Base-by-base conservation (phyloP, 2,888 invertebrate species). In the Drosophila neutralis region DNA sequence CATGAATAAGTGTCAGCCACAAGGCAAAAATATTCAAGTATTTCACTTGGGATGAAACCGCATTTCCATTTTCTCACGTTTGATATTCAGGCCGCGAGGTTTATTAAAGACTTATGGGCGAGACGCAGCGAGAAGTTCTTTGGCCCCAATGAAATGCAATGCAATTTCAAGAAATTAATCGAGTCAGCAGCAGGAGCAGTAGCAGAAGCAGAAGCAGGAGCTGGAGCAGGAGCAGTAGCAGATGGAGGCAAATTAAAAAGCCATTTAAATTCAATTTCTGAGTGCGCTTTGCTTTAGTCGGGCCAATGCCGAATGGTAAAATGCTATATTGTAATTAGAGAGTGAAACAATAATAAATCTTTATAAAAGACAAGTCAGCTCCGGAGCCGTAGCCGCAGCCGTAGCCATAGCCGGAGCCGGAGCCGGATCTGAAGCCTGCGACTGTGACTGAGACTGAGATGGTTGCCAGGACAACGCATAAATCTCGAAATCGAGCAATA, bases 251-350 rank as follows among this genome's bases (percentile, higher is more conserved):
- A 87, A 85, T 85, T 85, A 85, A 85, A 85, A 89, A 89, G 68
- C 69, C 77, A 85, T 85, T 85, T 89, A 88, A 87, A 85, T 85
- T 89, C 88, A 89, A 85, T 89, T 85, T 85, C 87, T 76, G 52
- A 64, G 56, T 59, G 69, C 67, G 65, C 77, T 56, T 40, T 21
- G 45, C 61, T 53, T 49, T 74, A 73, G 65, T 66, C 64, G 65
- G 59, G 1, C 38, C n/a, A 40, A 57, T 65, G 40, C 11, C 33
- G 45, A 61, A 38, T 49, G 36, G 52, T 53, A 76, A 64, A 75
- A 69, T 75, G 78, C 72, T 80, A 69, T 83, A 86, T 90, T 90
- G 89, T 89, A 87, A 87, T 87, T 87, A 89, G 52, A 52, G 81
- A 83, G 77, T 82, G 67, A 64, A 77, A 66, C 66, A 75, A 70